Evolutionary conservation across 2,888 invertebrate species (phyloP), one percentile per base, ranked within the genome.

Genomic region (Chymomyza caudatula): DNA sequence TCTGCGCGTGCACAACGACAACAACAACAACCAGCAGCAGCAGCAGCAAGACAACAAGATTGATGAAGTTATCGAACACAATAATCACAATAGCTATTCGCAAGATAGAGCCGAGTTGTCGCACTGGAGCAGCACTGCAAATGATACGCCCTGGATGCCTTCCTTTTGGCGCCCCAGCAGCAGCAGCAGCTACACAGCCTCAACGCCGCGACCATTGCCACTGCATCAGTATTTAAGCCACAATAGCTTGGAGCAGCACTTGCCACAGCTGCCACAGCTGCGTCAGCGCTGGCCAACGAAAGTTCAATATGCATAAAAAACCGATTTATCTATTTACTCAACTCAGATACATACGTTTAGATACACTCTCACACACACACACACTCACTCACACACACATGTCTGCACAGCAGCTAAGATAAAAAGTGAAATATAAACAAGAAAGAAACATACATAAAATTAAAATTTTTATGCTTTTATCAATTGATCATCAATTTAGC

Each of bases 161-260:
- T 85, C 86, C 3, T 59, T 60, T 3, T 85, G 86, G 86, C 71
- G 77, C 8, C 80, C 80, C 37, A 85, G 77, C 43, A 67, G 64
- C 0, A 59, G 54, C 8, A 1, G 51, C 6, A 59, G 65, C n/a
- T n/a, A n/a, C 19, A 69, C 71, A 3, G 73, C 77, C 4, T 77
- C 84, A 1, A 82, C 80, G 22, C 80, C 80, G 4, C 77, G 77
- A 11, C 84, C 80, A 0, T 53, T 85, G 67, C 80, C 80, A 0
- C 56, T 85, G 52, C 83, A 85, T 43, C 83, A 80, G n/a, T 85
- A 83, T 49, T 54, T 80, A 17, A 69, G 55, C 25, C 67, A 55
- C 43, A 82, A 76, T 49, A 72, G 68, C 8, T 13, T 80, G 22
- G 75, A 74, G n/a, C 60, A 57, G 20, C 17, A 19, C 37, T 15